A percentile compares a stretch with the other conserved stretches of the same genome.
phyloP scores from a whole-genome alignment of 2,113 vertebrate species.

The Narcine bancroftii region DNA sequence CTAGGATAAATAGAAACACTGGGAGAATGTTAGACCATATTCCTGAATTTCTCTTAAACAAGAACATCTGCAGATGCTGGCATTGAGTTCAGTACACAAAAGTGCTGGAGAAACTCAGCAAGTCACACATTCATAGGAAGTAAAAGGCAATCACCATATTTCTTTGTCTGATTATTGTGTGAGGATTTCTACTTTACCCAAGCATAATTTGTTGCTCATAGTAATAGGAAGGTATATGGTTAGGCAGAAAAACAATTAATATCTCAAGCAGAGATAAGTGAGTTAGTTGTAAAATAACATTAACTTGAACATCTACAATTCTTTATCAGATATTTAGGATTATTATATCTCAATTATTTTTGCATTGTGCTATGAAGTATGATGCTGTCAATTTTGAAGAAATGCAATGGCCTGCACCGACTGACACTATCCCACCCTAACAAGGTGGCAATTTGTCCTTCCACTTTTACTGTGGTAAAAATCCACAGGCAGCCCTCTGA shows the following conservation, averaged over 20 bases:
- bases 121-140: too few relatives aligned
- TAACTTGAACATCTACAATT: neutral
- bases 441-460: neutral
- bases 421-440: too few relatives aligned
- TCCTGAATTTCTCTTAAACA: neutral
- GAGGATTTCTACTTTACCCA: neutral
- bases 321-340: neutral
- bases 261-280: neutral
- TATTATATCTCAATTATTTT: neutral
- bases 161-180: too few relatives aligned
- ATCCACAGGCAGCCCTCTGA: conserved; percentile 1
- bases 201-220: neutral
- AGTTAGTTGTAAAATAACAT: conserved; percentile 7
- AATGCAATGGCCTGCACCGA: neutral
- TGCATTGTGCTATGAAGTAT: neutral
- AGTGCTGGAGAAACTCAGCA: too few relatives aligned
- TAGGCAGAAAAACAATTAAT: neutral
- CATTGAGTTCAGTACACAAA: too few relatives aligned
- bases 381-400: neutral
- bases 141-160: too few relatives aligned
- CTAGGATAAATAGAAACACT: neutral
- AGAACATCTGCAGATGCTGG: too few relatives aligned
- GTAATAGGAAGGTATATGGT: neutral
- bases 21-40: neutral
- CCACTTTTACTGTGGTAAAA: neutral